phyloP scores from a whole-genome alignment of 2,797 vertebrate genomes.

The Gorsachius magnificus region DNA sequence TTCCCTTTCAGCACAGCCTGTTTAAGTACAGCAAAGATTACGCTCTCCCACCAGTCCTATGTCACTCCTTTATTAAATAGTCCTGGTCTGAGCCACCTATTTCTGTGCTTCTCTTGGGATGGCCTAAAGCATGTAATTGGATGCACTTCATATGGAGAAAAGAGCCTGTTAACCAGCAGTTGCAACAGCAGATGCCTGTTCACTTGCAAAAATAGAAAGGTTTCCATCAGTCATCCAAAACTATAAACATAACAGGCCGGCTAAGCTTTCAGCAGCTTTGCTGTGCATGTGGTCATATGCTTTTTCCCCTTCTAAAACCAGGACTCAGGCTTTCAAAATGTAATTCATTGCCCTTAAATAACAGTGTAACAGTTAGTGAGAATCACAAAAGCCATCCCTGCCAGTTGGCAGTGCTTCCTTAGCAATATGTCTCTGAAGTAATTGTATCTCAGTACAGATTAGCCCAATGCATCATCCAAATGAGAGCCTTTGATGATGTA shows the following conservation, averaged over 20 bases:
- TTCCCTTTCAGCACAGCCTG: not conserved
- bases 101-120: slow-evolving; percentile 16
- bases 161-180: slow-evolving; percentile 6
- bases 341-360: slow-evolving; percentile 60
- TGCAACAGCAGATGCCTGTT: not conserved
- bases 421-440: slow-evolving; percentile 49
- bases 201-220: slow-evolving; percentile 9
- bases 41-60: not conserved
- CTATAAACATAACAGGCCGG: not conserved
- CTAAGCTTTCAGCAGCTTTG: not conserved
- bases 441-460: not conserved
- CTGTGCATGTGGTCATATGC: not conserved
- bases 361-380: slow-evolving; percentile 38
- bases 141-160: slow-evolving; percentile 8
- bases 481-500: slow-evolving; percentile 35
- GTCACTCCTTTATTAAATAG: not conserved
- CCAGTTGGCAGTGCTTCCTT: slow-evolving; percentile 62
- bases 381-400: slow-evolving; percentile 50
- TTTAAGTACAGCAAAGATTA: not conserved
- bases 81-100: not conserved
- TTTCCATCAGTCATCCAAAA: slow-evolving; percentile 27
- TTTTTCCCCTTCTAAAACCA: slow-evolving; percentile 28
- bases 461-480: slow-evolving; percentile 47
- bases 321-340: slow-evolving; percentile 32
- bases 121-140: not conserved